Evolutionary conservation across 2,113 vertebrate species (phyloP).

Genomic region (Athene cunicularia): DNA sequence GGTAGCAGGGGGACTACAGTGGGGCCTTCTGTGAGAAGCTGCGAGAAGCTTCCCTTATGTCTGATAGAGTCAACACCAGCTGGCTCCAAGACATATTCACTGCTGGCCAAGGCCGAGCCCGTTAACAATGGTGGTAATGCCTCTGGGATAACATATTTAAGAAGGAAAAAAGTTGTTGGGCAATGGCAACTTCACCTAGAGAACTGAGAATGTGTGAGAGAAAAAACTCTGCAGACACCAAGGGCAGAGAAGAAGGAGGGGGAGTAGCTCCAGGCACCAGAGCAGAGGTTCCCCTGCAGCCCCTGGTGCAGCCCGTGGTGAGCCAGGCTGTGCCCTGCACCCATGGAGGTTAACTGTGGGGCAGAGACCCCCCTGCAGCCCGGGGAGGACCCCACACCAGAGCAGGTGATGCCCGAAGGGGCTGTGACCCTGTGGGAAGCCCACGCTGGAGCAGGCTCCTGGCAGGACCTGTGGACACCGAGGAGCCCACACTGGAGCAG

Average conservation of each 20-base stretch:
- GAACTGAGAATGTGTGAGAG: neutral
- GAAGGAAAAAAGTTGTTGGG: neutral
- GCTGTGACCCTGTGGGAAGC: neutral
- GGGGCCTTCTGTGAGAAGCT: neutral
- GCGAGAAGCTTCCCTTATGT: neutral
- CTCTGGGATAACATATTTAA: neutral
- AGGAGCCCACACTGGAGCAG: too few species aligned
- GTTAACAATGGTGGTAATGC: rapidly evolving
- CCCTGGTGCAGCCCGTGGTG: neutral
- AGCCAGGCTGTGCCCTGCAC: neutral
- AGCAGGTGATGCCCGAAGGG: neutral
- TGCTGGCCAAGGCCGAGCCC: neutral
- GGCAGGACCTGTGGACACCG: neutral
- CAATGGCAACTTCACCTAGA: neutral
- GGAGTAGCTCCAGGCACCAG: rapidly evolving
- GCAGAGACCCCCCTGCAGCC: too few species aligned
- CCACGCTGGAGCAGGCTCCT: neutral
- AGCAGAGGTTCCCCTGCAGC: neutral
- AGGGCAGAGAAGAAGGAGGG: neutral
- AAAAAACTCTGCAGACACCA: neutral
- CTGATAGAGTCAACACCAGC: neutral
- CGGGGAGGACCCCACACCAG: neutral
- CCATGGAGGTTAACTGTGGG: neutral
- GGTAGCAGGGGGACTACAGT: neutral
- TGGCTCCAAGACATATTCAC: neutral